Base-by-base conservation (phyloP, 2,113 vertebrate species). In the Progne subis region DNA sequence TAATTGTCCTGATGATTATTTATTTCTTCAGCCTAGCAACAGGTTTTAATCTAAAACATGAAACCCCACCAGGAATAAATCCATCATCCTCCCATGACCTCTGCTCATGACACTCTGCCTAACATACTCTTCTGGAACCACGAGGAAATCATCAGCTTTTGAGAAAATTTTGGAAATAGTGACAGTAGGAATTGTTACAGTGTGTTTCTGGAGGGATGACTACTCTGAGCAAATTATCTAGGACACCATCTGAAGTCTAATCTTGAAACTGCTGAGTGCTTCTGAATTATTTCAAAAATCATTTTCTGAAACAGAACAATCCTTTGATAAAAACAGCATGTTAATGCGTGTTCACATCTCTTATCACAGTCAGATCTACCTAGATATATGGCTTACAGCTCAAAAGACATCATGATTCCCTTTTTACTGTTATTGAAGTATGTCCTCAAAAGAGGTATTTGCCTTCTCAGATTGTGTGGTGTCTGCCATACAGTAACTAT, bases 21-120 rank as follows among this genome's bases (percentile, higher is more conserved):
- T 94, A 88, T 86, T 92, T 91, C 81, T 89, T 81, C 74, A 92
- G 56, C 56, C 77, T 77, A 88, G 79, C 79, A 90, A 95, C 71
- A 88, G 67, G 67, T 82, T 95, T 68, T 82, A 65, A 56, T 75
- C 56, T 77, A 88, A 88, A 95, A 82, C 67, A 85, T 37, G 24
- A 95, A 93, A 80, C 52, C 23, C 41, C 59, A 53, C 29, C 57
- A 92, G 21, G 69, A 85, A 86, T 64, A 86, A 94, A 92, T 81
- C 68, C 29, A 88, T 93, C 34, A 57, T 88, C 70, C 44, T 86
- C 52, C 34, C 5, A 18, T 28, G 25, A 63, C 39, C 65, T 59
- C 20, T 76, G 61, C 46, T 71, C 20, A 81, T 5, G 26, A 84
- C 19, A 8, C 18, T 52, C 55, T 12, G 26, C 43, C 41, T 60